Percentiles rank a stretch among this genome's conserved stretches.
These are phyloP conservation scores for Cerastis leucographa DNA, from an alignment of 2,888 invertebrate genomes.

Conservation along the genomic window DNA sequence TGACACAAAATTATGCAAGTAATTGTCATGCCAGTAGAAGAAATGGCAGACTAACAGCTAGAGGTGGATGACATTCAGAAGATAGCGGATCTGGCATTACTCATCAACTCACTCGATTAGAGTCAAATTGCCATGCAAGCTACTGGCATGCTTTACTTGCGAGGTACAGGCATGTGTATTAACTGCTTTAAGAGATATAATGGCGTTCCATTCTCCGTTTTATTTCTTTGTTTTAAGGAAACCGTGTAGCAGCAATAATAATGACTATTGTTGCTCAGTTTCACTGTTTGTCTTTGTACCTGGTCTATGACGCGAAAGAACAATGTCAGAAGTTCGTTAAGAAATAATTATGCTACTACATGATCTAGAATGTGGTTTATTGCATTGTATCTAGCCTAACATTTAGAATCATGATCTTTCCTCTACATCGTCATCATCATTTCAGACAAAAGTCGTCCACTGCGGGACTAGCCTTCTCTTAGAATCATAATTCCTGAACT, in stretches of 20 bases:
- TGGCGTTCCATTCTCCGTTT: conserved; percentile 5
- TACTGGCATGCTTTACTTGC: not conserved
- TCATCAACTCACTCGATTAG: not conserved
- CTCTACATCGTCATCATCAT: not conserved
- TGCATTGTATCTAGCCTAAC: not conserved
- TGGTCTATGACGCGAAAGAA: conserved; percentile 1
- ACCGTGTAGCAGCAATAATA: conserved; percentile 20
- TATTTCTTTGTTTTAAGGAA: conserved; percentile 27
- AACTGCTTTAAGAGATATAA: conserved; percentile 10
- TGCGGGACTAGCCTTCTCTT: not conserved
- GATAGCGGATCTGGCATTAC: not conserved
- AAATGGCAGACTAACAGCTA: not conserved
- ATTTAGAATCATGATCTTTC: not conserved
- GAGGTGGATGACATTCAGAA: not conserved
- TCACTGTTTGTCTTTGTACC: not conserved
- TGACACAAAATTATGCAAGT: not conserved
- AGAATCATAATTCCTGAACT: not conserved
- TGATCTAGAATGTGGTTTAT: conserved; percentile 26
- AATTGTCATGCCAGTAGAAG: not conserved
- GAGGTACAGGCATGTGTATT: not conserved
- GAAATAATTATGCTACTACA: conserved; percentile 19
- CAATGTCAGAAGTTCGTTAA: conserved; percentile 28
- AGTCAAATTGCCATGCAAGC: not conserved
- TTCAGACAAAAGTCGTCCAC: not conserved
- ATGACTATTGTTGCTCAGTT: conserved; percentile 22